Percentiles rank a stretch among this genome's conserved stretches.
Conservation (phyloP, 1,140 invertebrate genomes). For the Drosophila leontia region DNA sequence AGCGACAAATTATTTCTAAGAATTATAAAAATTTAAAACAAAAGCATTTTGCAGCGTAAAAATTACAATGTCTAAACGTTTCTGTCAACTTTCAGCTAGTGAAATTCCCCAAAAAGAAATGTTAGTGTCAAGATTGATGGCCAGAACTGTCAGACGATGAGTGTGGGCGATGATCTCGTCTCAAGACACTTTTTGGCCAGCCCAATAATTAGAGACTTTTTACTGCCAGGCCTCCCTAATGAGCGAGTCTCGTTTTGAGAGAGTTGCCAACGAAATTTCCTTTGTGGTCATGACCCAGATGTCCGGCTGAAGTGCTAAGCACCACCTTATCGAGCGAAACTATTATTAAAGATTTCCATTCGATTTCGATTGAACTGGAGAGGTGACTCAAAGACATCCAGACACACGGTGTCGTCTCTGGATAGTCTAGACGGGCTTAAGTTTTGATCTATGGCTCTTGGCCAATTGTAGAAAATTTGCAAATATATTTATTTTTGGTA, state of each 20-base stretch:
- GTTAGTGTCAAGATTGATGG: conserved; percentile 70
- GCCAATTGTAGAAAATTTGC: conserved; percentile 38
- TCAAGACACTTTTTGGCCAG: conserved; percentile 33
- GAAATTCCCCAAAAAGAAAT: conserved; percentile 43
- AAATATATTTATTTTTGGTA: conserved; percentile 29
- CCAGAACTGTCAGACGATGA: conserved; percentile 24
- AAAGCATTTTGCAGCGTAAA: not conserved
- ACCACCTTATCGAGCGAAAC: conserved; percentile 59
- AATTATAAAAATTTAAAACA: not conserved
- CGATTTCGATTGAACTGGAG: conserved; percentile 18
- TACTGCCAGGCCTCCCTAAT: conserved; percentile 48
- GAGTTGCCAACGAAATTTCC: conserved; percentile 58
- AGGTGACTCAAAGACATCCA: conserved; percentile 34
- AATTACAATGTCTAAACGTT: not conserved
- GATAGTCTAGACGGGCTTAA: conserved; percentile 24
- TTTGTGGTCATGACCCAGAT: conserved; percentile 75
- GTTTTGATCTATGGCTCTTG: conserved; percentile 43
- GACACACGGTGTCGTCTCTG: conserved; percentile 26
- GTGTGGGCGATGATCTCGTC: conserved; percentile 58
- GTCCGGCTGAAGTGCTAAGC: conserved; percentile 67
- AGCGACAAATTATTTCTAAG: not conserved
- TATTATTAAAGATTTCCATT: conserved; percentile 58
- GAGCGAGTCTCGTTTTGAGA: conserved; percentile 27
- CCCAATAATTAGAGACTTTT: conserved; percentile 71
- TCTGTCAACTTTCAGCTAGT: not conserved